Conservation (phyloP, 2,113 vertebrate genomes). For the Phalacrocorax aristotelis region DNA sequence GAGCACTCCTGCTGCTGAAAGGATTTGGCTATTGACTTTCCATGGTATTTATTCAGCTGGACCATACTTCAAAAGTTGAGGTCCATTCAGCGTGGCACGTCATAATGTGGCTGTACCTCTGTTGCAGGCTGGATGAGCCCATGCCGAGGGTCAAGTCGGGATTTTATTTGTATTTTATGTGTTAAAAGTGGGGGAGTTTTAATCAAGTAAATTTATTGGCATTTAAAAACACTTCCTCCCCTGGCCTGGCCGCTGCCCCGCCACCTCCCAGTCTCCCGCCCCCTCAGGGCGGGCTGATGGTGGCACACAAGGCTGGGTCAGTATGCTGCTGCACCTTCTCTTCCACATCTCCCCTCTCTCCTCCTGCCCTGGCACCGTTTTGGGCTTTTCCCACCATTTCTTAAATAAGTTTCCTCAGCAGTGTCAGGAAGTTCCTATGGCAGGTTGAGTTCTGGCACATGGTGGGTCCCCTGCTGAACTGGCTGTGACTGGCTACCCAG, state of each 20-base stretch:
- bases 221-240: neutral
- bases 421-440: neutral
- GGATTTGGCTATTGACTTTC: slow-evolving; percentile 50
- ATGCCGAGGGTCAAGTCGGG: neutral
- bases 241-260: fast-evolving
- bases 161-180: neutral
- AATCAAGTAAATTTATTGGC: neutral
- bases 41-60: slow-evolving; percentile 46
- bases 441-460: fast-evolving
- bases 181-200: neutral
- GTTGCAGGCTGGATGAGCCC: neutral
- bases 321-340: neutral
- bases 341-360: neutral
- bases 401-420: neutral
- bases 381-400: neutral
- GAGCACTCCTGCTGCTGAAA: neutral
- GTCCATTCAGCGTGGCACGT: neutral
- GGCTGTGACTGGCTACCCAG: fast-evolving
- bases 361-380: neutral
- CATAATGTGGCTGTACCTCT: neutral
- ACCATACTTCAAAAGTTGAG: neutral
- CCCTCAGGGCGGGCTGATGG: neutral
- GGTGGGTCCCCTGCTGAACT: fast-evolving
- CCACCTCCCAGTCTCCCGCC: neutral
- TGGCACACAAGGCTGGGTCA: too few relatives aligned